These are phyloP conservation scores for Standfussiana lucernea DNA, from an alignment of 2,888 invertebrate genomes.

Conservation along the genomic window DNA sequence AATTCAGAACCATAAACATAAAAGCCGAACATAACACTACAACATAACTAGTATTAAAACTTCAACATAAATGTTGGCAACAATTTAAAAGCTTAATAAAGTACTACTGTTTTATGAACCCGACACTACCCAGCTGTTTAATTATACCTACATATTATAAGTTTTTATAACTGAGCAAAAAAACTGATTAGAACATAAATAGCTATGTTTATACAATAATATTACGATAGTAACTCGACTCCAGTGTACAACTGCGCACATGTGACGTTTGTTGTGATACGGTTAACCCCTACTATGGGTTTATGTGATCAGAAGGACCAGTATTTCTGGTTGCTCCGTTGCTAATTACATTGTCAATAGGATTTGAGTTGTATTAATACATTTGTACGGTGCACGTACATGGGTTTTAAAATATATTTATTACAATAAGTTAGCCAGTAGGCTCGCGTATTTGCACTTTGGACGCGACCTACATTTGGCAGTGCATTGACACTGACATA, in stretches of 20 bases:
- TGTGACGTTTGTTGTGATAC: slow-evolving; percentile 50
- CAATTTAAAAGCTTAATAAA: slow-evolving; percentile 32
- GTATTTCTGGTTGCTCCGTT: not conserved
- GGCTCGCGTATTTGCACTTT: too few species aligned
- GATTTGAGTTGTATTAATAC: not conserved
- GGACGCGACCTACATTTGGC: too few species aligned
- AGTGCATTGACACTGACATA: too few species aligned
- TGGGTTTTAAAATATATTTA: too few species aligned
- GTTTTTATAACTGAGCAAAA: slow-evolving; percentile 38
- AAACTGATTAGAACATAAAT: slow-evolving; percentile 57
- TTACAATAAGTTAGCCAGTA: too few species aligned
- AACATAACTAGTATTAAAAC: not conserved
- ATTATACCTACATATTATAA: slow-evolving; percentile 14
- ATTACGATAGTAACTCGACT: slow-evolving; percentile 51
- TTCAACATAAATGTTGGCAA: not conserved
- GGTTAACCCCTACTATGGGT: slow-evolving; percentile 38
- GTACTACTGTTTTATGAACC: slow-evolving; percentile 45
- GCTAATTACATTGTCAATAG: not conserved
- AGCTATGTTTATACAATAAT: slow-evolving; percentile 52
- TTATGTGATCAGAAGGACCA: not conserved
- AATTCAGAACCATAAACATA: not conserved
- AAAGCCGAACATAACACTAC: not conserved
- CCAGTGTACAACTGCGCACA: slow-evolving; percentile 56
- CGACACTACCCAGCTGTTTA: slow-evolving; percentile 45
- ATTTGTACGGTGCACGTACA: too few species aligned